Evolutionary conservation across 2,797 vertebrate species (phyloP).

Genomic region (Falco columbarius): DNA sequence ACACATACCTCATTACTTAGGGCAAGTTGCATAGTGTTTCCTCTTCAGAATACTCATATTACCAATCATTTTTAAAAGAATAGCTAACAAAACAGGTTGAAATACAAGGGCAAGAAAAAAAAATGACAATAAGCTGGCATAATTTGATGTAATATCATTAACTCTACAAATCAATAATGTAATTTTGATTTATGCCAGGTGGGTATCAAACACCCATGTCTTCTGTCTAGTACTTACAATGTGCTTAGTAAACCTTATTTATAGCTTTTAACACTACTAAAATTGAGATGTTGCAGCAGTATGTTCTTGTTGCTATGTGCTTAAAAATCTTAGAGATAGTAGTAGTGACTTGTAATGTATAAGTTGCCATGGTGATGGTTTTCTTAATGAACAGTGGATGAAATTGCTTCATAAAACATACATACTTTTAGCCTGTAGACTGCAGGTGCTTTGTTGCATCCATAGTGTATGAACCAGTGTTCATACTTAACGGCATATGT

Average conservation of each 20-base stretch:
- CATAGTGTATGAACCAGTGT: not conserved
- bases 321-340: not conserved
- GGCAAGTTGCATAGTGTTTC: not conserved
- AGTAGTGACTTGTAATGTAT: constrained; percentile 9
- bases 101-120: not conserved
- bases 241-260: not conserved
- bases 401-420: constrained; percentile 48
- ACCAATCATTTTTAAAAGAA: not conserved
- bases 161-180: not conserved
- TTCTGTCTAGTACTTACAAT: not conserved
- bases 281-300: not conserved
- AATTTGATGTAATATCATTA: not conserved
- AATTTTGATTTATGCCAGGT: not conserved
- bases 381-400: constrained; percentile 38
- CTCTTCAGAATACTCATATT: not conserved
- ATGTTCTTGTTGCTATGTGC: not conserved
- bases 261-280: not conserved
- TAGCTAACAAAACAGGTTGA: not conserved
- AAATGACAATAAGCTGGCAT: not conserved
- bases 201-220: not conserved
- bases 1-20: rapidly evolving
- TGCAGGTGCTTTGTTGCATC: not conserved
- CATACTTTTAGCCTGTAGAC: not conserved
- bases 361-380: constrained; percentile 51
- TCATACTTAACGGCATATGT: not conserved